These are phyloP conservation scores for Sitta europaea DNA, from an alignment of 2,113 vertebrate species.

Conservation along the genomic window DNA sequence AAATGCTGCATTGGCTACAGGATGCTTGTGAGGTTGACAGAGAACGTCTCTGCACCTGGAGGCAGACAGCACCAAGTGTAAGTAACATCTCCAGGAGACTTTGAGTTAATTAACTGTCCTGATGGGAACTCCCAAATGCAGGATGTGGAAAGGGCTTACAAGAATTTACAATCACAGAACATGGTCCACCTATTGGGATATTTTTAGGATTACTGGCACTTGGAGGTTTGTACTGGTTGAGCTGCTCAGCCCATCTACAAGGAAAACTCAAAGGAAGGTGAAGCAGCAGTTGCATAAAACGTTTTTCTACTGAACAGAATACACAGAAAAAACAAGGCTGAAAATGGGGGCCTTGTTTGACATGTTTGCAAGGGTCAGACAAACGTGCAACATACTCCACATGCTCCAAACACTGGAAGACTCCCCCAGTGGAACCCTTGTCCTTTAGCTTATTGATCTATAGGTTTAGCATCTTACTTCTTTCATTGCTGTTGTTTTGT, in stretches of 20 bases:
- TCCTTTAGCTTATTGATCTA: background rate
- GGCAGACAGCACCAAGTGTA: background rate
- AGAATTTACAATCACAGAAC: background rate
- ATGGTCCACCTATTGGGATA: background rate
- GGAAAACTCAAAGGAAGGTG: background rate
- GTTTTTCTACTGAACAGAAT: background rate
- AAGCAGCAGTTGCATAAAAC: background rate
- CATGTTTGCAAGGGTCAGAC: background rate
- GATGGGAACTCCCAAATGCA: background rate
- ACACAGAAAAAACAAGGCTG: background rate
- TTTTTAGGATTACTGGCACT: background rate
- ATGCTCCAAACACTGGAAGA: background rate
- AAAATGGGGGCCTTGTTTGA: fast-evolving
- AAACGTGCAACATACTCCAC: background rate
- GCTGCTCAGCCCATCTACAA: background rate
- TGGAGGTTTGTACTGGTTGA: background rate
- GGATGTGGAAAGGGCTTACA: background rate
- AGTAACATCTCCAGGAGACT: background rate
- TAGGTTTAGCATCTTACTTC: background rate
- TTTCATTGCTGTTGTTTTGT: background rate
- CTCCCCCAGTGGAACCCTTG: background rate
- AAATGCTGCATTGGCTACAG: background rate
- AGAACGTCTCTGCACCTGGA: background rate
- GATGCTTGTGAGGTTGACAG: fast-evolving
- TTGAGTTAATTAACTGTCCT: background rate